Evolutionary conservation across 2,888 invertebrate genomes (phyloP), one percentile per base, ranked within the genome.

Genomic region (Lasioglossum calceatum): DNA sequence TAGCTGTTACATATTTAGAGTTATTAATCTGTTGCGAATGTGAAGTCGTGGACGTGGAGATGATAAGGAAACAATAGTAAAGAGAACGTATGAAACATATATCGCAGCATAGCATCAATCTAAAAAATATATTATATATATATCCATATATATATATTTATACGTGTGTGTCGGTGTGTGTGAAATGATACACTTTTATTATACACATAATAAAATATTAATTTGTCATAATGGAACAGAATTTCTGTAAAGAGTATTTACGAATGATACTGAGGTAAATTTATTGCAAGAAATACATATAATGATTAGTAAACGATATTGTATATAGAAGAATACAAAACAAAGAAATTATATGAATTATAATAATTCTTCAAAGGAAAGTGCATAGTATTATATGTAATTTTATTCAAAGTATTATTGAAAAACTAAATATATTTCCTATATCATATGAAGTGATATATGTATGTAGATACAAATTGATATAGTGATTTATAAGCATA

Each of bases 361-460:
- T 14, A 77, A 10, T 4, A 44, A 73, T 50, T 64, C 1, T 44
- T 16, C n/a, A 54, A 67, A 47, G 42, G 10, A 47, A 82, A 50
- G 50, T 32, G 16, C 10, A 71, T 47, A 85, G 54, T 85, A 86
- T 84, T 84, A 23, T 80, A 1, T 64, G 50, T 71, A 12, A 71
- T 74, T 85, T 8, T 70, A 47, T 50, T 23, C n/a, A 79, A 79
- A 79, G 85, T 85, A 86, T 85, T 80, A 71, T 75, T 44, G 58
- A 36, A n/a, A 12, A 70, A 4, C n/a, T 58, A n/a, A 39, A 64
- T n/a, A 44, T 81, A 75, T 50, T 27, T 19, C 23, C 12, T 78
- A 2, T 70, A 70, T 67, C 5, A n/a, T 36, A 44, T 44, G 71
- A 44, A 78, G 81, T 42, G 36, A 81, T 77, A 85, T 19, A 81